Evolutionary conservation across 2,797 vertebrate species (phyloP), one percentile per base, ranked within the genome.

Genomic region (Danio kyathit): DNA sequence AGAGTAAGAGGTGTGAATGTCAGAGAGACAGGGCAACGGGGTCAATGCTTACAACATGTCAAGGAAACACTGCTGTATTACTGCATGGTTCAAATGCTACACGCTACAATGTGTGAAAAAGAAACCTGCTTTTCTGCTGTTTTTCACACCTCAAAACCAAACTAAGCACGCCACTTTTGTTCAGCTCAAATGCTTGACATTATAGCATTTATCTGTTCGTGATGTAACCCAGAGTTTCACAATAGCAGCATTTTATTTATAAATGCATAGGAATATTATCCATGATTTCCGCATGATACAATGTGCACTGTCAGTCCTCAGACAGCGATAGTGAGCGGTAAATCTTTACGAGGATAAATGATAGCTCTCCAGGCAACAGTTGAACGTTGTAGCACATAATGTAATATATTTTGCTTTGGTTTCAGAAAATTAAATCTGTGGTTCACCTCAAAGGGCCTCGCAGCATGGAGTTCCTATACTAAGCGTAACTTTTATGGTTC

Each of bases 341-440:
- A 77, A 80, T 83, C 78, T 80, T 76, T 70, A 60, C 44, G 57
- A 41, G 71, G 84, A 85, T 82, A 80, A 82, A 83, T 80, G 84
- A 82, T 80, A 66, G 69, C 81, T 74, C 81, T 83, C 81, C 70
- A 83, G 81, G 81, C 81, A 83, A 74, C 69, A 67, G 75, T 74
- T 78, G 71, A 73, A 72, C 16, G 41, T 57, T 83, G 77, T 44
- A 76, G 63, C 63, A 73, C 74, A 64, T 65, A 65, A 83, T 79
- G 69, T 71, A 60, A 79, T 82, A 77, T 63, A 82, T 82, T 77
- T 80, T 29, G 61, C 79, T 86, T 81, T 77, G 80, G 76, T 86
- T 86, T 75, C 77, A 80, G 38, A 77, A 80, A 86, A 86, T 84
- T 80, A 70, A 84, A 84, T 83, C 56, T 84, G 80, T 67, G 85